Evolutionary conservation across 2,888 invertebrate genomes (phyloP).

Genomic region (Serripes groenlandicus): DNA sequence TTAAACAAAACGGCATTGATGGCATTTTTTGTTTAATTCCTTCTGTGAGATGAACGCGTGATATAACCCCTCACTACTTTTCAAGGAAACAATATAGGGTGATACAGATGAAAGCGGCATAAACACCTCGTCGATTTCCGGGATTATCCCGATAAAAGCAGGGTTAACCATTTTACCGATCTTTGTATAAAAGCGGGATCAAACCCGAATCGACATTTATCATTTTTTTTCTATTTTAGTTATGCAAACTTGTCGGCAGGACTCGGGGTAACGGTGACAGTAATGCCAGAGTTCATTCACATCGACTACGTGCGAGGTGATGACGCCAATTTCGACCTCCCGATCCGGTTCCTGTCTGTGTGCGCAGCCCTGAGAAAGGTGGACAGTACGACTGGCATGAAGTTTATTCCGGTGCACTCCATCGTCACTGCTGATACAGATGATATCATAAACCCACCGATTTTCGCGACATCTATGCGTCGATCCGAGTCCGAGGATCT

Average conservation of each 20-base stretch:
- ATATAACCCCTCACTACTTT: too few species aligned
- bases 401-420: constrained; percentile 62
- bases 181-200: too few species aligned
- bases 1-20: too few species aligned
- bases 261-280: constrained; percentile 35
- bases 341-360: constrained; percentile 46
- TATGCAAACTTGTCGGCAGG: constrained; percentile 9
- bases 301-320: constrained; percentile 19
- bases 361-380: constrained; percentile 61
- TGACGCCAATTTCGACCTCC: constrained; percentile 16
- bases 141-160: too few species aligned
- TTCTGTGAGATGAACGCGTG: too few species aligned
- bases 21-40: too few species aligned
- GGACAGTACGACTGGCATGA: constrained; percentile 28
- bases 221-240: not conserved
- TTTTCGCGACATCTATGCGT: constrained; percentile 54
- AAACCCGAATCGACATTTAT: too few species aligned
- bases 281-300: constrained; percentile 45
- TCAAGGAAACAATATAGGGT: too few species aligned
- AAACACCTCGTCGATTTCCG: too few species aligned
- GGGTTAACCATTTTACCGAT: too few species aligned
- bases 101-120: too few species aligned
- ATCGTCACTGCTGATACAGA: constrained; percentile 52
- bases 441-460: constrained; percentile 52
- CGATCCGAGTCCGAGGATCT: constrained; percentile 18